A percentile compares a stretch with the other conserved stretches of the same genome.
Evolutionary conservation across 2,888 invertebrate species (phyloP).

Genomic region (Ellobium chinense): DNA sequence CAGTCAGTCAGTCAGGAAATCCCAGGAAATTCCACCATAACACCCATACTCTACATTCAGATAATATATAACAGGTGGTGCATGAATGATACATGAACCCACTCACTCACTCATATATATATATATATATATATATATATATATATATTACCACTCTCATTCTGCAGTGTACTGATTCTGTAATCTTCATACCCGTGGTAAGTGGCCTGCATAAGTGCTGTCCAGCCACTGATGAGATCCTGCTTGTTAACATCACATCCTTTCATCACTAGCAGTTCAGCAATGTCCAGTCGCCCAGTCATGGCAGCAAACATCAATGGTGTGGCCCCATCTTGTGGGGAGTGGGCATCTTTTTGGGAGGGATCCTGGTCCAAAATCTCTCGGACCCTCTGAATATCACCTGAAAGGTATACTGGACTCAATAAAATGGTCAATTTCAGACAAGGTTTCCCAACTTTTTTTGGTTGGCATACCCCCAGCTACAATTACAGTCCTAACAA

Average conservation of each 20-base stretch:
- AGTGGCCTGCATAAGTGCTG: constrained; percentile 80
- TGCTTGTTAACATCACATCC: constrained; percentile 79
- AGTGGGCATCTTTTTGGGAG: constrained; percentile 72
- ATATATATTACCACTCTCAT: neutral
- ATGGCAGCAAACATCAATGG: constrained; percentile 80
- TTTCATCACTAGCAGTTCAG: constrained; percentile 74
- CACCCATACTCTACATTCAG: too few species aligned
- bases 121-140: neutral
- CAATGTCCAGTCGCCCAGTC: constrained; percentile 77
- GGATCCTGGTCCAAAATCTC: constrained; percentile 75
- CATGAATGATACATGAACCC: neutral
- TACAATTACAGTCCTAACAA: too few species aligned
- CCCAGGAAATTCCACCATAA: too few species aligned
- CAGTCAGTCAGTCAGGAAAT: too few species aligned
- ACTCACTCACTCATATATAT: neutral
- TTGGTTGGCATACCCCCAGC: too few species aligned
- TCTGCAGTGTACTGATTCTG: neutral
- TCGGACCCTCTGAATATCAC: constrained; percentile 71
- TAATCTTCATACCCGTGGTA: constrained; percentile 76
- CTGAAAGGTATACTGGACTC: too few species aligned
- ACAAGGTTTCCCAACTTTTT: too few species aligned
- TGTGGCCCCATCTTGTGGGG: constrained; percentile 78
- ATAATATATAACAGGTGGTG: too few species aligned
- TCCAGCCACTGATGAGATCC: constrained; percentile 79
- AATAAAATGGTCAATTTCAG: too few species aligned